phyloP scores from a whole-genome alignment of 2,888 invertebrate species.

The Drosophila subsilvestris region DNA sequence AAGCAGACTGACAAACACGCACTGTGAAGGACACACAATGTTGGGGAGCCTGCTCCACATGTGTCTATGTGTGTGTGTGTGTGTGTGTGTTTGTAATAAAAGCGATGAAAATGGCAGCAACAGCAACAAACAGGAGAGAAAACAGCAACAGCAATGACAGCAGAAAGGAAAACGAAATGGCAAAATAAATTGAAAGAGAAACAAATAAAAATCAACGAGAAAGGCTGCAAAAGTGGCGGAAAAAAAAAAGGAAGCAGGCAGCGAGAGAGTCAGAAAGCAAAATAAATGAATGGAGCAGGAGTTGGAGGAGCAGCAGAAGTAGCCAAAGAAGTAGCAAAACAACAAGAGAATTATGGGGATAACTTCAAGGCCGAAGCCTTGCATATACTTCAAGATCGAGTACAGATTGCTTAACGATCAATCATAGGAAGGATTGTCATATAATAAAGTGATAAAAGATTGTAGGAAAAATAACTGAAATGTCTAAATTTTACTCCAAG shows the following conservation, averaged over 20 bases:
- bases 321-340: constrained; percentile 10
- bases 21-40: constrained; percentile 79
- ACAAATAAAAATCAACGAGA: constrained; percentile 81
- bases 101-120: constrained; percentile 77
- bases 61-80: constrained; percentile 42
- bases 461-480: not conserved
- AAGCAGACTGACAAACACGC: constrained; percentile 48
- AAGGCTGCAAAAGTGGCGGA: constrained; percentile 78
- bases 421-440: not conserved
- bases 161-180: constrained; percentile 80
- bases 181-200: constrained; percentile 82
- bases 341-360: not conserved
- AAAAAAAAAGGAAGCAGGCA: constrained; percentile 64
- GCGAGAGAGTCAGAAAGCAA: constrained; percentile 16
- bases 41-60: constrained; percentile 68
- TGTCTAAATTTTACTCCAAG: not conserved
- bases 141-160: constrained; percentile 70
- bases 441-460: not conserved
- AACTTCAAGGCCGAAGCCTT: not conserved
- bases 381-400: not conserved
- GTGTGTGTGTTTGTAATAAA: constrained; percentile 77
- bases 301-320: constrained; percentile 25
- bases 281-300: constrained; percentile 12
- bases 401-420: not conserved
- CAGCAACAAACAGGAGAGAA: constrained; percentile 25